phyloP scores from a whole-genome alignment of 2,113 vertebrate genomes.

The Probosciger aterrimus region DNA sequence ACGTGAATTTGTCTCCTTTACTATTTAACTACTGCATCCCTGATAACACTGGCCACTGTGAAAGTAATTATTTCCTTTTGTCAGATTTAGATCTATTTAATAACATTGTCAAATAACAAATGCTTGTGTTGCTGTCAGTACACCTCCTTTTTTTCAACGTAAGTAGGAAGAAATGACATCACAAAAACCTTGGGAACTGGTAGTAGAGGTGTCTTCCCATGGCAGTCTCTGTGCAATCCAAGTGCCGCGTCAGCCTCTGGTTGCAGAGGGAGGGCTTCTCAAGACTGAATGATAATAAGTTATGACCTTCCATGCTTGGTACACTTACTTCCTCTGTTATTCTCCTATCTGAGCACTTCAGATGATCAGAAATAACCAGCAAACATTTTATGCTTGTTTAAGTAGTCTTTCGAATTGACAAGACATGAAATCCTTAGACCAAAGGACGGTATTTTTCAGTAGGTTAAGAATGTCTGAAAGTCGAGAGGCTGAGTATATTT shows the following conservation, averaged over 20 bases:
- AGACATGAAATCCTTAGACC: neutral
- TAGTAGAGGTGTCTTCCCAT: neutral
- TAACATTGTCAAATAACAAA: neutral
- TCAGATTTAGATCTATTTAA: neutral
- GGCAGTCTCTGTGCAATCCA: neutral
- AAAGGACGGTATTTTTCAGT: slow-evolving; percentile 9
- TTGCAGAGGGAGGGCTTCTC: neutral
- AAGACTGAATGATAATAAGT: neutral
- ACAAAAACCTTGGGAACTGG: neutral
- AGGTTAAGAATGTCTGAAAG: neutral
- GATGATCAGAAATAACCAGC: neutral
- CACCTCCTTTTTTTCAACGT: neutral
- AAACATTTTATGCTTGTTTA: neutral
- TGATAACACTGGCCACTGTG: neutral
- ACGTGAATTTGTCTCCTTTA: neutral
- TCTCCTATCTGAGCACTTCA: neutral
- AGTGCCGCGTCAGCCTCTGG: neutral
- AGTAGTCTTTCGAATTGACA: neutral
- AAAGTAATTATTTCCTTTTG: neutral
- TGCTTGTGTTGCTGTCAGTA: neutral
- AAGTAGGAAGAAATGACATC: neutral
- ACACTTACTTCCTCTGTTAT: neutral
- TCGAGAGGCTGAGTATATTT: neutral
- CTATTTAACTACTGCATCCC: neutral
- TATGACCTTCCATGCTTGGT: neutral